A percentile compares a stretch with the other conserved stretches of the same genome.
Conservation (phyloP, 2,888 invertebrate species). For the Torymus aiolomorphi region DNA sequence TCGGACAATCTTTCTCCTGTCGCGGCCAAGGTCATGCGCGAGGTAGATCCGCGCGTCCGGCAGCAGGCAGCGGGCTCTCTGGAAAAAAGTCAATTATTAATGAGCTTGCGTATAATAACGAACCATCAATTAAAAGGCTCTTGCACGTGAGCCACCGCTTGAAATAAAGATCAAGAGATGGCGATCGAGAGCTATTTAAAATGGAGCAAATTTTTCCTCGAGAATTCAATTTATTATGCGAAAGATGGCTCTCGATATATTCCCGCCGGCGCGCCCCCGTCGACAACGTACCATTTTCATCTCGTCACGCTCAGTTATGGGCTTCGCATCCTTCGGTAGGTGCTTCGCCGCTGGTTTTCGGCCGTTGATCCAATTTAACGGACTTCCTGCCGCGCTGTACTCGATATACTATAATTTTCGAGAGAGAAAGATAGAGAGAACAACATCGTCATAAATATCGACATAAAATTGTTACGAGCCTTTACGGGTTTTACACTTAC, state of each 20-base stretch:
- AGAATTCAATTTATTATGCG: too few relatives aligned
- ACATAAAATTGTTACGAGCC: slow-evolving; percentile 3
- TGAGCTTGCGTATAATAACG: neutral
- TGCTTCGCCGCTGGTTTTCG: slow-evolving; percentile 62
- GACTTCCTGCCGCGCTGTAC: slow-evolving; percentile 62
- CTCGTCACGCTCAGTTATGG: slow-evolving; percentile 58
- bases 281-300: slow-evolving; percentile 62
- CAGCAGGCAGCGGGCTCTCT: slow-evolving; percentile 63
- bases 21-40: slow-evolving; percentile 59
- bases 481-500: slow-evolving; percentile 58
- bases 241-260: neutral
- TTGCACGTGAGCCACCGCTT: too few relatives aligned
- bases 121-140: too few relatives aligned
- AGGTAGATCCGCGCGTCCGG: slow-evolving; percentile 60
- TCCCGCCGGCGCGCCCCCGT: too few relatives aligned
- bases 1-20: slow-evolving; percentile 49
- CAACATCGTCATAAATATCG: slow-evolving; percentile 2
- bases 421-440: neutral
- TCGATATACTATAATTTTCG: slow-evolving; percentile 65
- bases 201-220: too few relatives aligned
- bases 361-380: slow-evolving; percentile 68
- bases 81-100: slow-evolving; percentile 10
- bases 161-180: too few relatives aligned
- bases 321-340: slow-evolving; percentile 63
- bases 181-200: too few relatives aligned